Percentiles rank a stretch among this genome's conserved stretches.
Evolutionary conservation across 1,140 invertebrate genomes (phyloP).

Genomic region (Lineus longissimus): DNA sequence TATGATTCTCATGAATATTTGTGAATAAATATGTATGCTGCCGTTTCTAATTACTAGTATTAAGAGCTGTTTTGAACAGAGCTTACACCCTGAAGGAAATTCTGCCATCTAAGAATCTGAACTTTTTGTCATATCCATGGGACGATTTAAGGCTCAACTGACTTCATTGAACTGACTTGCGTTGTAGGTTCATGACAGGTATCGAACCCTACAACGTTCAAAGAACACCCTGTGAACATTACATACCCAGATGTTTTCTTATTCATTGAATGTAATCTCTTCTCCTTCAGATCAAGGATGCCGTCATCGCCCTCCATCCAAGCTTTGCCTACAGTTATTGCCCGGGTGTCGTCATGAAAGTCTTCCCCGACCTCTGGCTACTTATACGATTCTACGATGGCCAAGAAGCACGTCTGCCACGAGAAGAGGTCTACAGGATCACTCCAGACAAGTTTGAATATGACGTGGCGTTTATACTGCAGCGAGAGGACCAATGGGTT

Average conservation of each 20-base stretch:
- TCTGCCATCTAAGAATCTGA: too few relatives aligned
- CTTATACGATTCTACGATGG: constrained; percentile 38
- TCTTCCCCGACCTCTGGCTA: constrained; percentile 19
- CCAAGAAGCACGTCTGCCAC: constrained; percentile 16
- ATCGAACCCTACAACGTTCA: neutral
- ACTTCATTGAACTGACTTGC: too few relatives aligned
- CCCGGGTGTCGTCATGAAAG: constrained; percentile 31
- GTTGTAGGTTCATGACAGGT: neutral
- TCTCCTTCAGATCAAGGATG: constrained; percentile 24
- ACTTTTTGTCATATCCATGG: too few relatives aligned
- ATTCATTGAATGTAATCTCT: neutral
- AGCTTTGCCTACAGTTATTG: constrained; percentile 38
- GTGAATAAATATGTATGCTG: neutral
- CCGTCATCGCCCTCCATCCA: constrained; percentile 40
- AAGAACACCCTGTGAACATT: neutral
- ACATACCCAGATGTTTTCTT: neutral
- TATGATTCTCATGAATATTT: constrained; percentile 8
- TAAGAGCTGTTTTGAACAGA: too few relatives aligned
- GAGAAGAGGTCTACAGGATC: constrained; percentile 33
- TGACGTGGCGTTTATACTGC: constrained; percentile 34
- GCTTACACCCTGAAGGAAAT: too few relatives aligned
- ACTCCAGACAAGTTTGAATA: constrained; percentile 30
- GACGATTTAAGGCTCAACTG: too few relatives aligned
- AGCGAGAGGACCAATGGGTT: constrained; percentile 30
- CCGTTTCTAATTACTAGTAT: too few relatives aligned